These are phyloP conservation scores for Diadophis punctatus DNA, from an alignment of 2,113 vertebrate species.

Conservation along the genomic window DNA sequence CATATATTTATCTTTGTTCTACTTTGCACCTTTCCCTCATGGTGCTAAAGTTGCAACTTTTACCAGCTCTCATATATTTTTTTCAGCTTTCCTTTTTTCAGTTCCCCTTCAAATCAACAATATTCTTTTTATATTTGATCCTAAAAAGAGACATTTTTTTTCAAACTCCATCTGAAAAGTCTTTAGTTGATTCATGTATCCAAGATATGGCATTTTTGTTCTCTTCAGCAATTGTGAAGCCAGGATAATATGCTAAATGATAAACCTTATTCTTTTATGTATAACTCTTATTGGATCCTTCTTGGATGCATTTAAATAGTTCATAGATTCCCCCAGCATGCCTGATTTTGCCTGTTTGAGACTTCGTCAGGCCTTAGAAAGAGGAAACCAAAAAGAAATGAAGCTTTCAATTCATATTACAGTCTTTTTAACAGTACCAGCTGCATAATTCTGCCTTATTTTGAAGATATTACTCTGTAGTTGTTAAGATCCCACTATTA, in stretches of 20 bases:
- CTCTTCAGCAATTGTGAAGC: background rate
- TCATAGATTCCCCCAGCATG: background rate
- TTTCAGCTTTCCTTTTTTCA: background rate
- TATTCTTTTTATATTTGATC: background rate
- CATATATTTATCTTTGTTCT: background rate
- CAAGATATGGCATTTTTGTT: background rate
- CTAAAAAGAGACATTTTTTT: background rate
- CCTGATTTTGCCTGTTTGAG: background rate
- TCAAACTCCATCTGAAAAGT: background rate
- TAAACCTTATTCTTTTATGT: background rate
- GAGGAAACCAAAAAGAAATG: background rate
- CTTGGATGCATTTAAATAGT: background rate
- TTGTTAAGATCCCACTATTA: background rate
- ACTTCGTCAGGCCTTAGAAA: background rate
- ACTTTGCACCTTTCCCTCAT: background rate
- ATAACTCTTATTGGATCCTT: background rate
- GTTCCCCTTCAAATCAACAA: background rate
- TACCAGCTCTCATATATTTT: background rate
- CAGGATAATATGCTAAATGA: background rate
- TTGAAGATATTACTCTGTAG: conserved; percentile 2
- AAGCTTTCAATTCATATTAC: background rate
- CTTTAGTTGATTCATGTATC: background rate
- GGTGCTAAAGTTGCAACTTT: background rate
- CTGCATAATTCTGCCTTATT: conserved; percentile 2
- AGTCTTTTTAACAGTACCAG: background rate